These are phyloP conservation scores for Cylas formicarius DNA, from an alignment of 1,140 invertebrate genomes.

Conservation along the genomic window DNA sequence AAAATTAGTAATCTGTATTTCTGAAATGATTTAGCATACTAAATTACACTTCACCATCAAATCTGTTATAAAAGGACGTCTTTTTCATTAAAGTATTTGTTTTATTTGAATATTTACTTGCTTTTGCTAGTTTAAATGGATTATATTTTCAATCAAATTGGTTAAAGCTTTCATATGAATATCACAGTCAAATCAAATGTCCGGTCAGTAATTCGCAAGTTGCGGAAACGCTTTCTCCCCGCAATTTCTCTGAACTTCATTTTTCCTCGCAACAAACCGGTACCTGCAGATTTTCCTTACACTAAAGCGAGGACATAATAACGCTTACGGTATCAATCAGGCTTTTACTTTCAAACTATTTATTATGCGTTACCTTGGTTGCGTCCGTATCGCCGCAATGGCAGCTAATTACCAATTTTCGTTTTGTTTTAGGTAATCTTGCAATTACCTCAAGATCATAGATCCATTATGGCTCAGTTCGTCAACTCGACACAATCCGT, in stretches of 20 bases:
- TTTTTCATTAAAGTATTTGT: too few relatives aligned
- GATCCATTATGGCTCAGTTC: slow-evolving; percentile 45
- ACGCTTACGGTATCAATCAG: background rate
- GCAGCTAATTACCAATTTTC: background rate
- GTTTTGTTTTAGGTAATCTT: too few relatives aligned
- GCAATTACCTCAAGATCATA: too few relatives aligned
- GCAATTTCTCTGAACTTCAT: background rate
- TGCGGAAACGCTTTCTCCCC: slow-evolving; percentile 1
- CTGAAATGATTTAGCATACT: too few relatives aligned
- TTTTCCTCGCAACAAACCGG: background rate
- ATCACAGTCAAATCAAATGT: too few relatives aligned
- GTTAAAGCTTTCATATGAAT: too few relatives aligned
- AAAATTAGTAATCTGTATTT: too few relatives aligned
- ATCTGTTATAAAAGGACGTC: too few relatives aligned
- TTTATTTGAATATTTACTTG: too few relatives aligned
- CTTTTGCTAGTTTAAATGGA: too few relatives aligned
- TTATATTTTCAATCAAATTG: too few relatives aligned
- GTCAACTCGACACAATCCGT: slow-evolving; percentile 57
- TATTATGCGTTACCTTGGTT: slow-evolving; percentile 2
- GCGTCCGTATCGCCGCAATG: slow-evolving; percentile 1
- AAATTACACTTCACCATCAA: too few relatives aligned
- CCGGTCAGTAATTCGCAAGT: background rate
- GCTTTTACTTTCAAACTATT: background rate
- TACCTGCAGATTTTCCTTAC: background rate
- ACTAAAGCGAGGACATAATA: background rate